Percentiles rank a stretch among this genome's conserved stretches.
phyloP scores from a whole-genome alignment of 2,888 invertebrate genomes.

The Diadromus collaris region DNA sequence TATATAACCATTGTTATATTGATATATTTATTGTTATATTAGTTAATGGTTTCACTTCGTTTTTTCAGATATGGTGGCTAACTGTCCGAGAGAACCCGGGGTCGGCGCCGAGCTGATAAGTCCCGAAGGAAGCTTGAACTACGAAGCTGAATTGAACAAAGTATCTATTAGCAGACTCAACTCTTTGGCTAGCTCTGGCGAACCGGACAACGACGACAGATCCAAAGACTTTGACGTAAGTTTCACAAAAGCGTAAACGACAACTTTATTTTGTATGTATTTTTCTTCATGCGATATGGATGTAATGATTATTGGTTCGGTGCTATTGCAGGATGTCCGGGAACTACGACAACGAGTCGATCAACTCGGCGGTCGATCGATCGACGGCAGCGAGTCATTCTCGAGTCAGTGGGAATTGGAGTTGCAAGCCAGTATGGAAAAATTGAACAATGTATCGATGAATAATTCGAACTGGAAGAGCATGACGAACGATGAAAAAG shows the following conservation, averaged over 20 bases:
- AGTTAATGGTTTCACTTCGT: no score
- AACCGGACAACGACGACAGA: conserved; percentile 70
- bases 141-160: conserved; percentile 72
- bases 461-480: conserved; percentile 59
- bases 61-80: conserved; percentile 77
- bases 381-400: conserved; percentile 86
- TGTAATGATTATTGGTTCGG: background rate
- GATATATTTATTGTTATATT: no score
- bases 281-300: background rate
- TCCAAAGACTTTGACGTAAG: conserved; percentile 74
- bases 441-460: conserved; percentile 83
- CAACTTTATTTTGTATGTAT: background rate
- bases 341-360: conserved; percentile 86
- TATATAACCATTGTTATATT: no score
- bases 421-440: conserved; percentile 89
- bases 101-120: conserved; percentile 84
- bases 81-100: conserved; percentile 84
- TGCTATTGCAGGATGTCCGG: conserved; percentile 80
- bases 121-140: conserved; percentile 74
- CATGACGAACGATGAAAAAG: conserved; percentile 4
- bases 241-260: conserved; percentile 9
- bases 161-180: conserved; percentile 70
- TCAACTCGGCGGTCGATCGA: conserved; percentile 87
- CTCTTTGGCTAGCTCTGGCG: conserved; percentile 71
- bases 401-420: conserved; percentile 89